Evolutionary conservation across 1,140 invertebrate genomes (phyloP).

Genomic region (Episyrphus balteatus): DNA sequence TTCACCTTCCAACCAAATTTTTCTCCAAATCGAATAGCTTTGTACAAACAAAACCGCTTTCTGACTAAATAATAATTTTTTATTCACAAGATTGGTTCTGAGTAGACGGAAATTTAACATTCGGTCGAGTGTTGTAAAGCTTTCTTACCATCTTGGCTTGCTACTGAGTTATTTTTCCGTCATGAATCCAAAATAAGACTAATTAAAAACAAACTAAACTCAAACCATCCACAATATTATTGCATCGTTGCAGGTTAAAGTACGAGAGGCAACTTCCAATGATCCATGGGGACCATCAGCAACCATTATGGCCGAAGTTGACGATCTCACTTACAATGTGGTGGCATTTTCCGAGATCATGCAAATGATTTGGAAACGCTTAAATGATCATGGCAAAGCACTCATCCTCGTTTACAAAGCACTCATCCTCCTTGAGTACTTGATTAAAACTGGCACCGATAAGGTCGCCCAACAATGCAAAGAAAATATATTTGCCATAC

Average conservation of each 20-base stretch:
- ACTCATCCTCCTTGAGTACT: slow-evolving; percentile 78
- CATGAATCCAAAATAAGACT: too few relatives aligned
- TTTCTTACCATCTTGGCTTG: too few relatives aligned
- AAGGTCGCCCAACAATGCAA: slow-evolving; percentile 97
- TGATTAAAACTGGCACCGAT: slow-evolving; percentile 95
- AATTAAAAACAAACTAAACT: too few relatives aligned
- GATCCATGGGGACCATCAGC: slow-evolving; percentile 99
- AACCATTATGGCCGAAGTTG: slow-evolving; percentile 98
- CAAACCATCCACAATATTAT: neutral
- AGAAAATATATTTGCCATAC: slow-evolving; percentile 98
- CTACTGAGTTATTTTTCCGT: too few relatives aligned
- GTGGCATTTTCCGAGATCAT: slow-evolving; percentile 99
- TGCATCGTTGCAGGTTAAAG: slow-evolving; percentile 63
- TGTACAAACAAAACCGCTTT: too few relatives aligned
- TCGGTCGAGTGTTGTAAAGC: too few relatives aligned
- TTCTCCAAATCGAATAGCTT: too few relatives aligned
- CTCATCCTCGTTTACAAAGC: slow-evolving; percentile 99
- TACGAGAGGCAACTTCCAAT: slow-evolving; percentile 95
- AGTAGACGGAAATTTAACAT: too few relatives aligned
- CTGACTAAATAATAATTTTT: too few relatives aligned
- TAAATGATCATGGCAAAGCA: slow-evolving; percentile 97
- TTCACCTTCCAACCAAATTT: too few relatives aligned
- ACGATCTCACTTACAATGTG: slow-evolving; percentile 97
- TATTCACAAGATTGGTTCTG: too few relatives aligned
- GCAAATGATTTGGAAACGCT: slow-evolving; percentile 99